Percentiles rank a stretch among this genome's conserved stretches.
Conservation (phyloP, 2,888 invertebrate genomes). For the Zygaena filipendulae region DNA sequence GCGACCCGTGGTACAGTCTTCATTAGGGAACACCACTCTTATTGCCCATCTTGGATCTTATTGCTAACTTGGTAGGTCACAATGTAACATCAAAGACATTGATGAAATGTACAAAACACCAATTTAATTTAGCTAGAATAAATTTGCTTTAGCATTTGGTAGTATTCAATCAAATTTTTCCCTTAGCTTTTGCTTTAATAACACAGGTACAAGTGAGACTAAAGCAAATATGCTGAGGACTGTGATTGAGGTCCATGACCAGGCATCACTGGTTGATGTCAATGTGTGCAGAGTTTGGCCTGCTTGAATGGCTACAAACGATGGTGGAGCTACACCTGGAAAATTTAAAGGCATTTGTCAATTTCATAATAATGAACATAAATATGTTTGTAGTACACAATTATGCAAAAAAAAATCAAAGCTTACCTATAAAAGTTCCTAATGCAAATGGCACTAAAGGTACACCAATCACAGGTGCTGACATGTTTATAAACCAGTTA, state of each 20-base stretch:
- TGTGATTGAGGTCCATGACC: constrained; percentile 88
- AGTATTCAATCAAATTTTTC: constrained; percentile 77
- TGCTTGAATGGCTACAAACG: constrained; percentile 97
- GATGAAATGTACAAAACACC: constrained; percentile 47
- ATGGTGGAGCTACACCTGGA: constrained; percentile 95
- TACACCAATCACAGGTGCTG: constrained; percentile 96
- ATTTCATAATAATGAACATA: too few species aligned
- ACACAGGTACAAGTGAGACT: constrained; percentile 87
- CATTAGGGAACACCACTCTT: constrained; percentile 68
- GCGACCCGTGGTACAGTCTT: constrained; percentile 73
- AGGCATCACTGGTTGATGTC: constrained; percentile 87
- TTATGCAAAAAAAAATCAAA: constrained; percentile 10
- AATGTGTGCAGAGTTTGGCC: constrained; percentile 95
- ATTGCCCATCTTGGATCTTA: constrained; percentile 79
- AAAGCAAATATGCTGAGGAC: constrained; percentile 83
- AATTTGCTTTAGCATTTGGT: constrained; percentile 32
- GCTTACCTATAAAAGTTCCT: constrained; percentile 93
- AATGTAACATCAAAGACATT: constrained; percentile 15
- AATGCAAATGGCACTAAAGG: constrained; percentile 91
- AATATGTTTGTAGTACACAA: neutral
- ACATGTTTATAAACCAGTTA: constrained; percentile 99
- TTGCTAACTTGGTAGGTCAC: constrained; percentile 48
- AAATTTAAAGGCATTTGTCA: too few species aligned
- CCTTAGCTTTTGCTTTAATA: constrained; percentile 83
- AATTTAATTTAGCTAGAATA: constrained; percentile 31